Conservation (phyloP, 2,888 invertebrate species). For the Sinopyrophorus schimmeli region DNA sequence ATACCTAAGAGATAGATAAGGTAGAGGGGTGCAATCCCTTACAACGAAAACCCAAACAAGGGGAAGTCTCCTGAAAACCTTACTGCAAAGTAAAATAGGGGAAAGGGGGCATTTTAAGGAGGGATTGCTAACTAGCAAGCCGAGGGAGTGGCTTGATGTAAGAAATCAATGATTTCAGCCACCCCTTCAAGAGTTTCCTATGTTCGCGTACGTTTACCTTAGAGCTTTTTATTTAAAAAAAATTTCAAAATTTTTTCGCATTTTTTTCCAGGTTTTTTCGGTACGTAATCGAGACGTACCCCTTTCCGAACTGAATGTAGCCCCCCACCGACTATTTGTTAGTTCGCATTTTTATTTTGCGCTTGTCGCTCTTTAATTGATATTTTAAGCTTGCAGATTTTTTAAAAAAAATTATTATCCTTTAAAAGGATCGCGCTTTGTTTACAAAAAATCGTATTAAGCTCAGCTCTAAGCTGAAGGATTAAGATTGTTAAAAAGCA, state of each 20-base stretch:
- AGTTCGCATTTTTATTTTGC: neutral
- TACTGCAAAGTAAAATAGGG: constrained; percentile 31
- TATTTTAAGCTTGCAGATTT: neutral
- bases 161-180: constrained; percentile 51
- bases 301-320: neutral
- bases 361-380: neutral
- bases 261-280: neutral
- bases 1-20: constrained; percentile 31
- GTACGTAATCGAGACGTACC: neutral
- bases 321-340: neutral
- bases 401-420: no score
- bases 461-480: no score
- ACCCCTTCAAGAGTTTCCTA: constrained; percentile 30
- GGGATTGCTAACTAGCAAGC: constrained; percentile 41
- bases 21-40: constrained; percentile 30
- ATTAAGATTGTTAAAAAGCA: no score
- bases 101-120: constrained; percentile 43
- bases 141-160: constrained; percentile 51
- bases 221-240: constrained; percentile 12
- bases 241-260: neutral
- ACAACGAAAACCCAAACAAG: constrained; percentile 30
- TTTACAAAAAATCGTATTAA: no score
- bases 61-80: constrained; percentile 32
- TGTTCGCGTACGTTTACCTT: constrained; percentile 31
- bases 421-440: no score